These are phyloP conservation scores for Gnatocerus cornutus DNA, from an alignment of 2,888 invertebrate species.

Conservation along the genomic window DNA sequence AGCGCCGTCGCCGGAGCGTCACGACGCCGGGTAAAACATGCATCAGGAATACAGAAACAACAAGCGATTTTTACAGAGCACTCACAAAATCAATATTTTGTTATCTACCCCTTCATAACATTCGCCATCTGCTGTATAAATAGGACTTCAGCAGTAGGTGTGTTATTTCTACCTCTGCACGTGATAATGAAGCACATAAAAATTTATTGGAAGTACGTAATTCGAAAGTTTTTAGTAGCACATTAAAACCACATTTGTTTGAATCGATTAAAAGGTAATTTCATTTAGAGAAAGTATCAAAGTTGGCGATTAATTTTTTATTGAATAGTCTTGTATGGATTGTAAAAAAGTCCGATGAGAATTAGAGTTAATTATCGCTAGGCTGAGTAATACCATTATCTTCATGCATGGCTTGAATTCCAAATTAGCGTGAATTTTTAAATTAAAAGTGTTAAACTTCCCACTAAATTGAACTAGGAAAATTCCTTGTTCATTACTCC, in stretches of 20 bases:
- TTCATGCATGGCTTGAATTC: too few relatives aligned
- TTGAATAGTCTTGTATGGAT: too few relatives aligned
- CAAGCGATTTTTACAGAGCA: constrained; percentile 1
- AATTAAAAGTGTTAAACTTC: too few relatives aligned
- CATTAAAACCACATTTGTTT: background rate
- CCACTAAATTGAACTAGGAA: too few relatives aligned
- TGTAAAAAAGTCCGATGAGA: too few relatives aligned
- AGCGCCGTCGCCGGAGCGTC: constrained; percentile 30
- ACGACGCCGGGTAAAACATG: constrained; percentile 33
- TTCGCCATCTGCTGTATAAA: constrained; percentile 22
- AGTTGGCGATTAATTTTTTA: too few relatives aligned
- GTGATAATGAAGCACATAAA: background rate
- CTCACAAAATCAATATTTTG: constrained; percentile 15
- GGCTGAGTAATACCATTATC: too few relatives aligned
- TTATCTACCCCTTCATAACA: constrained; percentile 31
- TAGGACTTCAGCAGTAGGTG: constrained; percentile 28
- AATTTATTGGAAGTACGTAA: background rate
- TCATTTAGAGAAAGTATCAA: too few relatives aligned
- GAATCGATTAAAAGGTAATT: background rate
- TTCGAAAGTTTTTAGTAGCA: background rate
- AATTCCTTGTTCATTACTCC: too few relatives aligned
- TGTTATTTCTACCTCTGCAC: constrained; percentile 7
- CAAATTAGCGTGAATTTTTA: too few relatives aligned
- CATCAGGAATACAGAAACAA: constrained; percentile 20
- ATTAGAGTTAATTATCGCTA: too few relatives aligned